phyloP scores from a whole-genome alignment of 2,888 invertebrate genomes.

The Melipona bicolor region DNA sequence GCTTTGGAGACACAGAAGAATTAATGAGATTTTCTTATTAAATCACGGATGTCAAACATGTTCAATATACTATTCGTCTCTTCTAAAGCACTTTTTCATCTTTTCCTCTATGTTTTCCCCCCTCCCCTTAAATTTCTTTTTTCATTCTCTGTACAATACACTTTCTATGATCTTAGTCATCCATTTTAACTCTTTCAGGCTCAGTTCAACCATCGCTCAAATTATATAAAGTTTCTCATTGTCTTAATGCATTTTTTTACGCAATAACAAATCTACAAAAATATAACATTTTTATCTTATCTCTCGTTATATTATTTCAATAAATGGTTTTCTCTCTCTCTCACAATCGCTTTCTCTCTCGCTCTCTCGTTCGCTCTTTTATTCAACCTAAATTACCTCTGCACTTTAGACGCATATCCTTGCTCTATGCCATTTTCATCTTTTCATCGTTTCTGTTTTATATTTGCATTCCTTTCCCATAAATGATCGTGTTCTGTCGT shows the following conservation, averaged over 20 bases:
- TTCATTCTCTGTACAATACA: slow-evolving; percentile 4
- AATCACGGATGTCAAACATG: slow-evolving; percentile 55
- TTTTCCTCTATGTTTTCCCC: slow-evolving; percentile 12
- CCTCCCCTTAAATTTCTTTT: slow-evolving; percentile 25
- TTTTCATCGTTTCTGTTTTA: slow-evolving; percentile 38
- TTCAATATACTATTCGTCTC: slow-evolving; percentile 56
- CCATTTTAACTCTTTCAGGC: slow-evolving; percentile 55
- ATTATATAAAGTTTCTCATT: slow-evolving; percentile 81
- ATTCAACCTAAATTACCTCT: slow-evolving; percentile 63
- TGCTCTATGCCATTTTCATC: slow-evolving; percentile 22
- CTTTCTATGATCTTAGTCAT: slow-evolving; percentile 43
- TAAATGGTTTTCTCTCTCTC: slow-evolving; percentile 72
- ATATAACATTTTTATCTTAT: slow-evolving; percentile 82
- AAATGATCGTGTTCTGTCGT: slow-evolving; percentile 74
- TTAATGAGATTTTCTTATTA: slow-evolving; percentile 52
- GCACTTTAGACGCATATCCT: slow-evolving; percentile 61
- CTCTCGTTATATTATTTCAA: slow-evolving; percentile 80
- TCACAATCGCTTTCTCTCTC: slow-evolving; percentile 33
- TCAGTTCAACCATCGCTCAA: slow-evolving; percentile 68
- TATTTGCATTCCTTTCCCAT: slow-evolving; percentile 59
- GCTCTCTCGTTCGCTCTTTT: slow-evolving; percentile 37
- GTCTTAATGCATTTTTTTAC: slow-evolving; percentile 81
- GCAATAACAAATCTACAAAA: slow-evolving; percentile 84
- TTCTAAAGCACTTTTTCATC: slow-evolving; percentile 63
- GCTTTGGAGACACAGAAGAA: slow-evolving; percentile 63